Conservation (phyloP, 2,113 vertebrate genomes). For the Plectropomus leopardus region DNA sequence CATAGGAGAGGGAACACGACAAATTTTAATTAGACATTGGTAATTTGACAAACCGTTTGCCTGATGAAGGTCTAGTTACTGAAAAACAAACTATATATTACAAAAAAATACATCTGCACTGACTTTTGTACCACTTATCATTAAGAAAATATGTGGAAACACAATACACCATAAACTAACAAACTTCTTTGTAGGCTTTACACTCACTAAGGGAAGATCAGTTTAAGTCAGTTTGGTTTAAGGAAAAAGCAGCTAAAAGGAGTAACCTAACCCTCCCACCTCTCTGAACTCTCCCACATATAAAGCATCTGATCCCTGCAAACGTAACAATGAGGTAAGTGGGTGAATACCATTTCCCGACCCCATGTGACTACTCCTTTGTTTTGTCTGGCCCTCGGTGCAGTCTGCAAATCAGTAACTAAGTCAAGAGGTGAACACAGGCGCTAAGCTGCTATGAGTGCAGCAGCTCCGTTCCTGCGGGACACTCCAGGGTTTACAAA, state of each 20-base stretch:
- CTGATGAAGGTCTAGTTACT: too few species aligned
- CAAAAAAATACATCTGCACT: not conserved
- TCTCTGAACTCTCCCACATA: conserved; percentile 3
- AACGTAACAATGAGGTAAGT: conserved; percentile 38
- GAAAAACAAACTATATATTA: too few species aligned
- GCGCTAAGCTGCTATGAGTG: conserved; percentile 61
- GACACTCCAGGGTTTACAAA: conserved; percentile 82
- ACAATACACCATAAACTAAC: too few species aligned
- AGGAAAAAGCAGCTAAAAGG: not conserved
- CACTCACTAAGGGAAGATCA: not conserved
- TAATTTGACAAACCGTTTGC: too few species aligned
- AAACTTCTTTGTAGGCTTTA: not conserved
- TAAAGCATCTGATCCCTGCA: conserved; percentile 38
- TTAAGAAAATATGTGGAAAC: not conserved
- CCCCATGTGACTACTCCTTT: conserved; percentile 57
- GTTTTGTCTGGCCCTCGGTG: conserved; percentile 63
- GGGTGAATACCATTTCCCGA: conserved; percentile 36
- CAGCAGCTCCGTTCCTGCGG: conserved; percentile 62
- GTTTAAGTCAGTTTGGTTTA: not conserved
- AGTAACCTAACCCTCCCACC: not conserved
- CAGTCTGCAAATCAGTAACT: conserved; percentile 74
- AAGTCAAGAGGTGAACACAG: conserved; percentile 62
- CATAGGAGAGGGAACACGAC: too few species aligned
- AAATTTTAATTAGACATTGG: too few species aligned
- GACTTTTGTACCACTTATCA: not conserved